Conservation (phyloP, 2,797 vertebrate genomes). For the Melanotaenia pygmaea region DNA sequence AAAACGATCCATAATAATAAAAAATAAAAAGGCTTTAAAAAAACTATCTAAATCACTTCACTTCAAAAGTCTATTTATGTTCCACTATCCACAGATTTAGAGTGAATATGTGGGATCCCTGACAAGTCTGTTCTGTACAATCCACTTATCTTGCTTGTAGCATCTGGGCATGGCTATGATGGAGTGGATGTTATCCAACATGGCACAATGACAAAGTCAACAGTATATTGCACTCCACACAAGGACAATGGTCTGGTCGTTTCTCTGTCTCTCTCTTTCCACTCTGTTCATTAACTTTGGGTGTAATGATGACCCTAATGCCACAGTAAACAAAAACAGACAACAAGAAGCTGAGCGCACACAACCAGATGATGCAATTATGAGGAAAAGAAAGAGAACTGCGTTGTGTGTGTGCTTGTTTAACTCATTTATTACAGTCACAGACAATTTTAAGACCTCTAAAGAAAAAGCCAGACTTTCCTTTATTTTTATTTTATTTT, state of each 20-base stretch:
- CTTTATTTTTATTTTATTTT: slow-evolving; percentile 8
- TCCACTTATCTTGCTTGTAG: slow-evolving; percentile 78
- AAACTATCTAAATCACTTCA: slow-evolving; percentile 68
- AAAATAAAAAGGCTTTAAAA: slow-evolving; percentile 38
- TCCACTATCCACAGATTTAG: slow-evolving; percentile 68
- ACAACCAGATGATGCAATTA: slow-evolving; percentile 29
- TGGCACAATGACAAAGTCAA: slow-evolving; percentile 80
- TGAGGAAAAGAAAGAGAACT: slow-evolving; percentile 11
- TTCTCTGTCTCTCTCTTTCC: slow-evolving; percentile 42
- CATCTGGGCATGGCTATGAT: slow-evolving; percentile 78
- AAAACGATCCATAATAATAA: slow-evolving; percentile 75
- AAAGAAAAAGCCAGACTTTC: slow-evolving; percentile 1
- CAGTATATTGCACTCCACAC: slow-evolving; percentile 63
- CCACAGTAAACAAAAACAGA: slow-evolving; percentile 53
- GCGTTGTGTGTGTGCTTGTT: slow-evolving; percentile 15
- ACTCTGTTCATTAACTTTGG: slow-evolving; percentile 54
- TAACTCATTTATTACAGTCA: slow-evolving; percentile 22
- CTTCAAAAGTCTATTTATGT: slow-evolving; percentile 75
- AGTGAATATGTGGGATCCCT: slow-evolving; percentile 72
- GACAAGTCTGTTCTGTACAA: slow-evolving; percentile 72
- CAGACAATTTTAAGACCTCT: slow-evolving; percentile 21
- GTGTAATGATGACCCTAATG: slow-evolving; percentile 51
- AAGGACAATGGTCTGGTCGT: slow-evolving; percentile 63
- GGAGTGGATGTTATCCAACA: slow-evolving; percentile 76
- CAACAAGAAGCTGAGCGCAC: slow-evolving; percentile 36